A percentile compares a stretch with the other conserved stretches of the same genome.
phyloP scores from a whole-genome alignment of 2,113 vertebrate species.

The Ondatra zibethicus region DNA sequence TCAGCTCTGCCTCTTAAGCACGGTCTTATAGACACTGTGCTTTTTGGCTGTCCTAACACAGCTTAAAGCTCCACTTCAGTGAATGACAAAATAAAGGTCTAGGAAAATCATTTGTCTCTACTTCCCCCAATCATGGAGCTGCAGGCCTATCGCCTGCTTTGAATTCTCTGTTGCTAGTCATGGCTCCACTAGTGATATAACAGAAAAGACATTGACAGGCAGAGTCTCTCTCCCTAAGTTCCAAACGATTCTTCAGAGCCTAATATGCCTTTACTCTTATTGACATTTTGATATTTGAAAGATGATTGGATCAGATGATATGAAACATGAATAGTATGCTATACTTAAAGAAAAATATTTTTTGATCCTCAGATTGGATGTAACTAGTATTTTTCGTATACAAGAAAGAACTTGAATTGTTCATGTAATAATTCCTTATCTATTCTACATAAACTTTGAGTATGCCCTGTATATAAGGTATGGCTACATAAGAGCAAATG shows the following conservation, averaged over 20 bases:
- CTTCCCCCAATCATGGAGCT: background rate
- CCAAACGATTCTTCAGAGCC: background rate
- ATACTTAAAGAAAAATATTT: background rate
- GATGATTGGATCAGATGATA: background rate
- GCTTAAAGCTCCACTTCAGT: background rate
- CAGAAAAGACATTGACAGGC: constrained; percentile 19
- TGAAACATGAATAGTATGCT: background rate
- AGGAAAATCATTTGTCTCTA: background rate
- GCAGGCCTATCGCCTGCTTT: background rate
- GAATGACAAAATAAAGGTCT: background rate
- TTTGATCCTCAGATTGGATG: constrained; percentile 12
- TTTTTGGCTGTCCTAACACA: background rate
- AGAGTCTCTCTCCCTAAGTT: background rate
- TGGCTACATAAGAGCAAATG: background rate
- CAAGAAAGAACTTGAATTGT: background rate
- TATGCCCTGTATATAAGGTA: background rate
- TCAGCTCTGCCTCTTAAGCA: background rate
- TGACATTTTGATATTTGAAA: constrained; percentile 15
- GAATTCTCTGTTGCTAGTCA: background rate
- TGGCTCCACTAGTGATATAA: background rate
- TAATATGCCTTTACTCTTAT: constrained; percentile 11
- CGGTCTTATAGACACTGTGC: background rate
- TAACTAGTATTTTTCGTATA: background rate
- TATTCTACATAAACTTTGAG: background rate
- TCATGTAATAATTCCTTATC: background rate